Evolutionary conservation across 1,140 invertebrate species (phyloP).

Genomic region (Drosophila equinoxialis): DNA sequence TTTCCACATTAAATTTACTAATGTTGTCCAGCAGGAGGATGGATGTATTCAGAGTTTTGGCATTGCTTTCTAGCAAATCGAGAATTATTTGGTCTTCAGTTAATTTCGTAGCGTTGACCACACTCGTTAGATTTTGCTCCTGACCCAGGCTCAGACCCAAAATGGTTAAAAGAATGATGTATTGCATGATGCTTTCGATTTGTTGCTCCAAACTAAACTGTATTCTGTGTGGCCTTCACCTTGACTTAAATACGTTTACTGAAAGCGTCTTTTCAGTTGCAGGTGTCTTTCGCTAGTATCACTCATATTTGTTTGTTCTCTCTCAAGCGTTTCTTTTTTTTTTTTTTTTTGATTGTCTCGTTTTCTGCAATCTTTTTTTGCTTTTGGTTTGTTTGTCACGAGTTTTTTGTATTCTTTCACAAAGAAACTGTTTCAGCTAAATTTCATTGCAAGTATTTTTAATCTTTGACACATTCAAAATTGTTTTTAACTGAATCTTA

Average conservation of each 20-base stretch:
- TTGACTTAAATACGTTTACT: not conserved
- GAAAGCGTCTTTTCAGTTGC: not conserved
- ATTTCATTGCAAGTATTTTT: not conserved
- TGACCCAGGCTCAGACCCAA: too few relatives aligned
- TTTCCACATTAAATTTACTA: not conserved
- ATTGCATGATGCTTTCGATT: not conserved
- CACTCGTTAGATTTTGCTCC: too few relatives aligned
- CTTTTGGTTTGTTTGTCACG: constrained; percentile 1
- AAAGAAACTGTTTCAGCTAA: not conserved
- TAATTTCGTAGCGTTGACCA: too few relatives aligned
- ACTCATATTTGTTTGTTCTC: not conserved
- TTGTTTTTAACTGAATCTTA: too few relatives aligned
- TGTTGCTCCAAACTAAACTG: not conserved
- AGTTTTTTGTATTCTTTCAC: not conserved
- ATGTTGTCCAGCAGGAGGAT: not conserved
- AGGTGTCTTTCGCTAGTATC: not conserved
- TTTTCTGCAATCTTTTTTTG: not conserved
- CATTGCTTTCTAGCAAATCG: too few relatives aligned
- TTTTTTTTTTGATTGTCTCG: not conserved
- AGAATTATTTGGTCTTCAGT: too few relatives aligned
- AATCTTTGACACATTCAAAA: not conserved
- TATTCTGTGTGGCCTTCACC: not conserved
- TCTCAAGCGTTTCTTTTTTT: too few relatives aligned
- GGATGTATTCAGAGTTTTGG: too few relatives aligned
- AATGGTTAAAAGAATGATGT: too few relatives aligned